Conservation (phyloP, 1,140 invertebrate species). For the Drosophila busckii region DNA sequence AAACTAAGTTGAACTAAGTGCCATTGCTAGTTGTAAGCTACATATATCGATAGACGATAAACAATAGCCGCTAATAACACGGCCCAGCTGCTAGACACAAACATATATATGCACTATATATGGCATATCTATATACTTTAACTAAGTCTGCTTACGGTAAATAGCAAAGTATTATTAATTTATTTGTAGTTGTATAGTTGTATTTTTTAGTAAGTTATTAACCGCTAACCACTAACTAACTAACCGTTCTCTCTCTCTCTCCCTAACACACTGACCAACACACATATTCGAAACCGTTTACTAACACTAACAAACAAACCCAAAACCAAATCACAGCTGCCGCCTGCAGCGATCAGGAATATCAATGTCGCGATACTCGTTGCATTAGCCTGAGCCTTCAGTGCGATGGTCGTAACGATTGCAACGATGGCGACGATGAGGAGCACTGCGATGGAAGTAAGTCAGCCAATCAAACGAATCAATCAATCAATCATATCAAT, state of each 20-base stretch:
- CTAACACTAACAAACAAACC: conserved; percentile 42
- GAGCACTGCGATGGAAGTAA: conserved; percentile 81
- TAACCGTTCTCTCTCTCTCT: conserved; percentile 28
- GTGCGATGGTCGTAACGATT: conserved; percentile 86
- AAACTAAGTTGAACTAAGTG: conserved; percentile 39
- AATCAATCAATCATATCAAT: conserved; percentile 8
- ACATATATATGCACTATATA: not conserved
- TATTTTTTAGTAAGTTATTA: no score
- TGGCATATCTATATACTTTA: not conserved
- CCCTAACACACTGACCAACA: conserved; percentile 3
- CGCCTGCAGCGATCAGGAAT: conserved; percentile 82
- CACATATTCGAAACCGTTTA: conserved; percentile 18
- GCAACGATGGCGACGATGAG: conserved; percentile 87
- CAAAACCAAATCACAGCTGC: conserved; percentile 56
- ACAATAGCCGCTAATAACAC: conserved; percentile 5
- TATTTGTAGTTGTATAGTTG: no score
- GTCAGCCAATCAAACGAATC: conserved; percentile 16
- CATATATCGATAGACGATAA: conserved; percentile 2
- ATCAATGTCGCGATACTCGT: conserved; percentile 81
- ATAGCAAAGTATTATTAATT: no score
- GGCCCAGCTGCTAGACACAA: conserved; percentile 2
- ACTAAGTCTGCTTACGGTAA: conserved; percentile 24
- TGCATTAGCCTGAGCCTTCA: conserved; percentile 79
- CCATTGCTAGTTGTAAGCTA: conserved; percentile 17
- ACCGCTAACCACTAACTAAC: conserved; percentile 34